Evolutionary conservation across 1,140 invertebrate genomes (phyloP).

Genomic region (Cotesia glomerata): DNA sequence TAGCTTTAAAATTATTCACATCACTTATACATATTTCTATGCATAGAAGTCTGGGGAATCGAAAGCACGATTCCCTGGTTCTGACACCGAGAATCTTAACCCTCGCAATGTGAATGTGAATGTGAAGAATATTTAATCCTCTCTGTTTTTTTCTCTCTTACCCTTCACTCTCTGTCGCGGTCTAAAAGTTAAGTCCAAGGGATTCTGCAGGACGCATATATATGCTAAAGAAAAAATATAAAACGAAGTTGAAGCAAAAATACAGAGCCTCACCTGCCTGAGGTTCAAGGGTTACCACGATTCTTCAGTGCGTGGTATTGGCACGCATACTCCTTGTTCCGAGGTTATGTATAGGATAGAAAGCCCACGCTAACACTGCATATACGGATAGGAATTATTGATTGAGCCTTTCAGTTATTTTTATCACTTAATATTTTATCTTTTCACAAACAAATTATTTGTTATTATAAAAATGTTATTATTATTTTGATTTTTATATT

Average conservation of each 20-base stretch:
- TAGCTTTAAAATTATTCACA: background rate
- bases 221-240: background rate
- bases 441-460: background rate
- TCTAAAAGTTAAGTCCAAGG: too few species aligned
- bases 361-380: conserved; percentile 4
- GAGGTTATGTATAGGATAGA: too few species aligned
- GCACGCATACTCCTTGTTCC: background rate
- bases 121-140: background rate
- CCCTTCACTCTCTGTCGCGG: too few species aligned
- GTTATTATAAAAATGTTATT: background rate
- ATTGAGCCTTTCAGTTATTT: background rate
- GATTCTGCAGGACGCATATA: too few species aligned
- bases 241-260: background rate
- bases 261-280: conserved; percentile 12
- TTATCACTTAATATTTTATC: background rate
- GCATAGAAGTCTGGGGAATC: background rate
- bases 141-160: conserved; percentile 9
- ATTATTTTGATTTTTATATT: background rate
- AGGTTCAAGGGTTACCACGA: conserved; percentile 19
- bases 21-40: background rate
- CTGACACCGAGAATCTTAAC: background rate
- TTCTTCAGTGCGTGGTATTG: conserved; percentile 5
- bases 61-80: background rate
- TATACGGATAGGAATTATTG: conserved; percentile 7
- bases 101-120: background rate